Evolutionary conservation across 2,888 invertebrate genomes (phyloP), one percentile per base, ranked within the genome.

Genomic region (Polyploca ridens): DNA sequence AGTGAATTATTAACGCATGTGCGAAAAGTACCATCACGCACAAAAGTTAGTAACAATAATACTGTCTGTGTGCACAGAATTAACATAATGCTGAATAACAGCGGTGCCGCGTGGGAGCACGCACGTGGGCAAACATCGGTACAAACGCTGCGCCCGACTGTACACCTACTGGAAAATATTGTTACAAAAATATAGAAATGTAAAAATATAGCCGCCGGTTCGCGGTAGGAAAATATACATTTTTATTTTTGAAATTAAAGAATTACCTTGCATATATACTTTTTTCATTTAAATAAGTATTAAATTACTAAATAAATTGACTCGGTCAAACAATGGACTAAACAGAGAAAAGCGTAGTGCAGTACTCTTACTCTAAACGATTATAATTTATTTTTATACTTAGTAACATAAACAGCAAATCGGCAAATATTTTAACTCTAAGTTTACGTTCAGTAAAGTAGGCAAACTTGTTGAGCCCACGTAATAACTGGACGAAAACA

Each of bases 71-170:
- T 86, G 83, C 81, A 78, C 77, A 80, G 76, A 83, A 91, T 93
- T 93, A 90, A 74, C 93, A 93, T 93, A 92, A 90, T 85, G 86
- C 87, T 85, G 86, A 88, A 88, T 84, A 91, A 89, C 87, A 86
- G 77, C 73, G 68, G 69, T 72, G 74, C 78, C 76, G 73, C 83
- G 82, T 92, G 93, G 87, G 92, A 93, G 82, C 67, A 64, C 68
- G 74, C 93, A 93, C 88, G 89, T 93, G 93, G 82, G 74, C 82
- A 89, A 93, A 93, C 86, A 92, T 68, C 58, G 77, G 64, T 71
- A 69, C 77, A 76, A 73, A 71, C 77, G 72, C 71, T 70, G 69
- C 66, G 69, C 70, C 66, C 71, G 76, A 71, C 69, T 79, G 74
- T 79, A 79, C 75, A 70, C 62, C 74, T 69, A 72, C 69, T 64